A percentile compares a stretch with the other conserved stretches of the same genome.
Evolutionary conservation across 2,888 invertebrate genomes (phyloP).

Genomic region (Watsonalla cultraria): DNA sequence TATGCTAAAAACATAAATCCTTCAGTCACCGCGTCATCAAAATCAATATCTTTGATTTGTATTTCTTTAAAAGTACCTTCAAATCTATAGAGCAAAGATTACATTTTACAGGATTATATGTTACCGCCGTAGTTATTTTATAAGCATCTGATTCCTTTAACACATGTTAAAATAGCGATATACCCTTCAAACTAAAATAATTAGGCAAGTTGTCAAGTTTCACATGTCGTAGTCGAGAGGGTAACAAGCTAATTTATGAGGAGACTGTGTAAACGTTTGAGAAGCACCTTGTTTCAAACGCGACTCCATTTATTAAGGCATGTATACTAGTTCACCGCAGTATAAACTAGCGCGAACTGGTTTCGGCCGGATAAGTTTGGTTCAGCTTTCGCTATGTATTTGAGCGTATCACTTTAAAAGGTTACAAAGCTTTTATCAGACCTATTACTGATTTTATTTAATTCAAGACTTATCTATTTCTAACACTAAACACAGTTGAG

Average conservation of each 20-base stretch:
- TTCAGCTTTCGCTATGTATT: neutral
- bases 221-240: conserved; percentile 19
- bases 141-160: neutral
- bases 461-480: no score
- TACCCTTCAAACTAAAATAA: conserved; percentile 34
- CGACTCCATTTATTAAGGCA: conserved; percentile 16
- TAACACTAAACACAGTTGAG: no score
- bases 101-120: no score
- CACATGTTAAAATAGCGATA: neutral
- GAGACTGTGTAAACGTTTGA: conserved; percentile 42
- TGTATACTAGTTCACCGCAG: conserved; percentile 10
- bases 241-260: conserved; percentile 54
- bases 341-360: neutral
- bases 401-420: no score
- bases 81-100: no score
- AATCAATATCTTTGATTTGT: no score
- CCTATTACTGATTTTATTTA: no score
- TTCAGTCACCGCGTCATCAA: no score
- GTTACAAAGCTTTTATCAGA: no score
- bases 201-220: conserved; percentile 42
- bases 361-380: neutral
- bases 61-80: no score
- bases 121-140: no score
- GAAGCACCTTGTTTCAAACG: conserved; percentile 22
- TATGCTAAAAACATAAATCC: no score